Base-by-base conservation (phyloP, 2,797 vertebrate genomes). In the Falco rusticolus region DNA sequence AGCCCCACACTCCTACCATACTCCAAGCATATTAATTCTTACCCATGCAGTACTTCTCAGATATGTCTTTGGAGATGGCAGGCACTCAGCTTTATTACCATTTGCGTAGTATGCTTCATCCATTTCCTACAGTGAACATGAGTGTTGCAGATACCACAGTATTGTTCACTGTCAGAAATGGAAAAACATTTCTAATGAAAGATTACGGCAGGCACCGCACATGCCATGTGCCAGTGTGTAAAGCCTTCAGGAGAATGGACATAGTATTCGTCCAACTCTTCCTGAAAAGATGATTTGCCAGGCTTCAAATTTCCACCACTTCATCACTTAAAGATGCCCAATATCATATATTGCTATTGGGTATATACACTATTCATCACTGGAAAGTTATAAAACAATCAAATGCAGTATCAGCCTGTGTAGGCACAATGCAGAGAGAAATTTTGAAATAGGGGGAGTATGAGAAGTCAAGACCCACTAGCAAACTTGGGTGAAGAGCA, bases 111-210 rank as follows among this genome's bases (percentile, higher is more conserved):
- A 34, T 79, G 83, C 77, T 96, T 88, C 90, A 77, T 51, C 63
- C 71, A 60, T 70, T 83, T 81, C 61, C 91, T 90, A 61, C 7
- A 8, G 59, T 5, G n/a, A 91, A 76, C 43, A 60, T 68, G 70
- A 93, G 64, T 8, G 34, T 82, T 78, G 61, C 54, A 85, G 82
- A 85, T 47, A 45, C 37, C 3, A 4, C 3, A 16, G 33, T 48
- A 54, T 47, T 71, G 68, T 12, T 85, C 48, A 14, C 48, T 50
- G 37, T 45, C 79, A 71, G 41, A 53, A 79, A 47, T 29, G 53
- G 63, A 92, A 91, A 93, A 95, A 45, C 28, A 79, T 26, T 77
- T 57, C 68, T 31, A 74, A 71, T 22, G 68, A 93, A 92, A 84
- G 15, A 41, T 66, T 41, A 78, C 64, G 69, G 84, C 69, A 93